phyloP scores from a whole-genome alignment of 1,140 invertebrate genomes.

The Magallana angulata region DNA sequence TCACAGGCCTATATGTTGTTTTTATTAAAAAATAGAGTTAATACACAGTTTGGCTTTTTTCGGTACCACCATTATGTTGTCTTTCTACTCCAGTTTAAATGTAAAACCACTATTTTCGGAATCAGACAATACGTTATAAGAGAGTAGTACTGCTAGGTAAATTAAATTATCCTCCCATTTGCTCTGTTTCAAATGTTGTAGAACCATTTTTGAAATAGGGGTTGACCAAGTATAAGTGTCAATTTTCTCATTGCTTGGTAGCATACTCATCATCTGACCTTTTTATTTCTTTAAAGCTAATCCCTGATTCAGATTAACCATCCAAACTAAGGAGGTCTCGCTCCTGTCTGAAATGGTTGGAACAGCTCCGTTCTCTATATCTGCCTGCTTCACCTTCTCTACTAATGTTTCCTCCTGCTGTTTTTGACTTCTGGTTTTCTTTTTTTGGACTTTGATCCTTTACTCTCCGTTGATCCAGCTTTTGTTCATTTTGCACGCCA shows the following conservation, averaged over 20 bases:
- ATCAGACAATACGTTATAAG: not conserved
- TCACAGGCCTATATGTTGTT: not conserved
- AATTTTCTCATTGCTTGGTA: not conserved
- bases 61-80: not conserved
- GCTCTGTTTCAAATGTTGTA: constrained; percentile 14
- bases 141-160: constrained; percentile 37
- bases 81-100: not conserved
- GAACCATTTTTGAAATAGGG: constrained; percentile 18
- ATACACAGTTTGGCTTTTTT: not conserved
- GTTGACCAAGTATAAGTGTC: constrained; percentile 29
- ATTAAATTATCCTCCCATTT: constrained; percentile 43
- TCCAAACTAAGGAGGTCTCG: not conserved
- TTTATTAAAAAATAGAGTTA: not conserved
- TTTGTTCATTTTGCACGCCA: not conserved
- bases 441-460: not conserved
- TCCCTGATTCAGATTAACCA: too few relatives aligned
- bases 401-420: not conserved
- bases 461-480: not conserved
- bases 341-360: not conserved
- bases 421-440: not conserved
- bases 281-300: not conserved
- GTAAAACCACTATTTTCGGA: not conserved
- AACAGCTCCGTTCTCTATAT: not conserved
- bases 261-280: constrained; percentile 2
- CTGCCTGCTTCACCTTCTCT: not conserved